A percentile compares a stretch with the other conserved stretches of the same genome.
Evolutionary conservation across 2,888 invertebrate genomes (phyloP).

Genomic region (Agriopis marginaria): DNA sequence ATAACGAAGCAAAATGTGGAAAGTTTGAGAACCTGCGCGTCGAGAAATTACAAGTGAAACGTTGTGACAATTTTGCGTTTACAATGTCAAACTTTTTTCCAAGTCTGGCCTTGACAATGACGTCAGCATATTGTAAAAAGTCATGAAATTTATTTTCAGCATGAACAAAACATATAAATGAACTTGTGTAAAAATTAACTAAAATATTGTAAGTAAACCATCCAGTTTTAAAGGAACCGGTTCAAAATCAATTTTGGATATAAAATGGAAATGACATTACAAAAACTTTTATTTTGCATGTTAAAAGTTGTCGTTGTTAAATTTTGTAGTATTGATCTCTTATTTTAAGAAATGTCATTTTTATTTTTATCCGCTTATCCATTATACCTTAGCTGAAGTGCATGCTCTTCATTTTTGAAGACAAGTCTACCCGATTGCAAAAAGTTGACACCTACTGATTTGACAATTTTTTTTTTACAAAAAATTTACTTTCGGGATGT

Average conservation of each 20-base stretch:
- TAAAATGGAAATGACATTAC: conserved; percentile 29
- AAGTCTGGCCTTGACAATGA: conserved; percentile 5
- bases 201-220: conserved; percentile 18
- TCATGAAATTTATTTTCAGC: conserved; percentile 10
- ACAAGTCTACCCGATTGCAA: background rate
- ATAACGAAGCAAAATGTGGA: conserved; percentile 5
- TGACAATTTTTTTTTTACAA: background rate
- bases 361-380: conserved; percentile 20
- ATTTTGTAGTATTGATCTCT: conserved; percentile 29
- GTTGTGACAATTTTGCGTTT: conserved; percentile 23
- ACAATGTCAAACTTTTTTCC: conserved; percentile 1
- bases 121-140: conserved; percentile 13
- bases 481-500: background rate
- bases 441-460: background rate
- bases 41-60: conserved; percentile 22
- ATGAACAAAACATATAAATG: conserved; percentile 22
- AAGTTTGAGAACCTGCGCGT: conserved; percentile 9
- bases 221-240: conserved; percentile 18
- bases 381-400: background rate
- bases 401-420: background rate
- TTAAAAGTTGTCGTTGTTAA: conserved; percentile 21
- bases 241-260: conserved; percentile 1
- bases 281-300: conserved; percentile 25
- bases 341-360: conserved; percentile 35
- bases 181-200: conserved; percentile 26